Conservation (phyloP, 1,140 invertebrate genomes). For the Steinernema feltiae region DNA sequence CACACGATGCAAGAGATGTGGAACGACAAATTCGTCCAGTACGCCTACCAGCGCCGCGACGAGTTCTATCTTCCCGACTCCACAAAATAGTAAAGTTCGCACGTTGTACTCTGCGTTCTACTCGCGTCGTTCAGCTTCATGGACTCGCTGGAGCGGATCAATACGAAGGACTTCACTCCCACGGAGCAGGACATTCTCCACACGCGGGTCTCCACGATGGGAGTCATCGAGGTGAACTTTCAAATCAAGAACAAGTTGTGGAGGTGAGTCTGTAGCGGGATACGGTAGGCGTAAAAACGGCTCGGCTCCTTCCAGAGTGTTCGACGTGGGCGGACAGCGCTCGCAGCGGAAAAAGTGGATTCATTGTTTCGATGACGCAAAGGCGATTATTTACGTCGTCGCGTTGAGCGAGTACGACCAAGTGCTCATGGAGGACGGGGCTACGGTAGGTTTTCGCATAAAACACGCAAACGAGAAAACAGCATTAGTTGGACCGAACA, state of each 20-base stretch:
- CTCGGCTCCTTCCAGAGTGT: conserved; percentile 59
- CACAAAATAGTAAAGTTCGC: neutral
- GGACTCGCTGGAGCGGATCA: conserved; percentile 68
- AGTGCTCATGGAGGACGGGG: conserved; percentile 63
- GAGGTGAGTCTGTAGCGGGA: too few species aligned
- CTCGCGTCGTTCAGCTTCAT: conserved; percentile 64
- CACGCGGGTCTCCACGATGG: conserved; percentile 58
- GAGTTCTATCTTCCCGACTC: conserved; percentile 14
- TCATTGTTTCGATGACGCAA: conserved; percentile 67
- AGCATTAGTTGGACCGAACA: too few species aligned
- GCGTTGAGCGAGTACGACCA: conserved; percentile 68
- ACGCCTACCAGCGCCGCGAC: neutral
- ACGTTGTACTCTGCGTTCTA: neutral
- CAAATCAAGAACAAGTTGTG: conserved; percentile 60
- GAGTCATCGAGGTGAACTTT: conserved; percentile 59
- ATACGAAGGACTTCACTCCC: conserved; percentile 60
- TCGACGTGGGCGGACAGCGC: conserved; percentile 61
- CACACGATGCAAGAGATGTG: conserved; percentile 1
- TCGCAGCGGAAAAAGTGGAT: conserved; percentile 61
- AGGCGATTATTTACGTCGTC: conserved; percentile 67
- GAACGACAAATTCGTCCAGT: conserved; percentile 15
- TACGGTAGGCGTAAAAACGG: too few species aligned
- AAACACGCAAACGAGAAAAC: too few species aligned
- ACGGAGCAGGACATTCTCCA: conserved; percentile 57
- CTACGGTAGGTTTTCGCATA: conserved; percentile 10